phyloP scores from a whole-genome alignment of 2,888 invertebrate species.

The Drosophila emarginata region DNA sequence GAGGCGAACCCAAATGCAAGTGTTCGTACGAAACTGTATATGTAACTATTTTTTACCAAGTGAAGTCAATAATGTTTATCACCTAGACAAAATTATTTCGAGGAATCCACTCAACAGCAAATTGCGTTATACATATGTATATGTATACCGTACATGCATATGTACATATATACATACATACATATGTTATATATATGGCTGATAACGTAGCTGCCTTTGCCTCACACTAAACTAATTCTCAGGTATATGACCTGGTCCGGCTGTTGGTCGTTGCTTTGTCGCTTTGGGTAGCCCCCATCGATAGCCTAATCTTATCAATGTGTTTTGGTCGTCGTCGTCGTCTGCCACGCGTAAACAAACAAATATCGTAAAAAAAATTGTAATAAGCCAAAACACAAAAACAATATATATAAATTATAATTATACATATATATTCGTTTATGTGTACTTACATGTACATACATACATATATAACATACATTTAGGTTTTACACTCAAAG shows the following conservation, averaged over 20 bases:
- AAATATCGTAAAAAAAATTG: conserved; percentile 50
- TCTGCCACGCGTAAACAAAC: conserved; percentile 52
- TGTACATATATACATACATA: background rate
- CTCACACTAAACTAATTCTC: conserved; percentile 42
- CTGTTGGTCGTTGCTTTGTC: conserved; percentile 29
- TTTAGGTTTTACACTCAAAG: background rate
- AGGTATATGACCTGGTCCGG: conserved; percentile 38
- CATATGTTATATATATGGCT: conserved; percentile 21
- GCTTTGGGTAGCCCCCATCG: conserved; percentile 28
- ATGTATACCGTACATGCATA: background rate
- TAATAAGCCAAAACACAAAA: conserved; percentile 32
- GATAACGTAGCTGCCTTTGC: background rate
- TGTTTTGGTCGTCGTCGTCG: conserved; percentile 32
- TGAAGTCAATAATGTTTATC: conserved; percentile 28
- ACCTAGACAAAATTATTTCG: conserved; percentile 33
- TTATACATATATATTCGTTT: background rate
- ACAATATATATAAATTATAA: conserved; percentile 2
- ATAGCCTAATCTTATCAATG: conserved; percentile 56
- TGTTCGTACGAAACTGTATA: background rate
- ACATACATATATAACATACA: background rate
- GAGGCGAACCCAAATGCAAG: background rate
- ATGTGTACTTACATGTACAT: background rate
- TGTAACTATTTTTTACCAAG: background rate
- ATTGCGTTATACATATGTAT: conserved; percentile 18
- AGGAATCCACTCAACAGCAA: conserved; percentile 34